These are phyloP conservation scores for Corydoras maculifer DNA, from an alignment of 2,113 vertebrate genomes.

Conservation along the genomic window DNA sequence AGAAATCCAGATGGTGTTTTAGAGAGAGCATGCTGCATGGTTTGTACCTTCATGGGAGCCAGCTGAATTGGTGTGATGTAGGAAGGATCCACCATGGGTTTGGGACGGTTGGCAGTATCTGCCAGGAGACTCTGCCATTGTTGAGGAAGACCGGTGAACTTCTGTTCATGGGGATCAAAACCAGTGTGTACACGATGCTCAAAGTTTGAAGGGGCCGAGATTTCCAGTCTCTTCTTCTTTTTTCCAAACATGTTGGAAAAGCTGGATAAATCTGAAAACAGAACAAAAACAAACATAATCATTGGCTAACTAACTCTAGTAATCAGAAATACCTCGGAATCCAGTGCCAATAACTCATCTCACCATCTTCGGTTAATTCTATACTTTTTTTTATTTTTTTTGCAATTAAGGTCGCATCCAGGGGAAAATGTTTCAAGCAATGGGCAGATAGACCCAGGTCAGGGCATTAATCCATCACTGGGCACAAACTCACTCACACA, in stretches of 20 bases:
- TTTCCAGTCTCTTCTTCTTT: conserved; percentile 98
- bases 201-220: conserved; percentile 98
- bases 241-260: conserved; percentile 97
- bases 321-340: no score
- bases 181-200: conserved; percentile 97
- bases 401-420: no score
- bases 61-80: conserved; percentile 98
- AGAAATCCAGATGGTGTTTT: background rate
- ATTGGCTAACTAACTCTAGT: no score
- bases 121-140: conserved; percentile 98
- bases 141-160: conserved; percentile 91
- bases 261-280: conserved; percentile 67
- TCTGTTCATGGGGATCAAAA: conserved; percentile 93
- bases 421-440: no score
- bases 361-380: no score
- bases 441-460: no score
- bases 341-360: no score
- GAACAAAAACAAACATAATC: background rate
- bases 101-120: conserved; percentile 91
- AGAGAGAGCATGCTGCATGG: background rate
- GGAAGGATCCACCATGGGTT: conserved; percentile 98
- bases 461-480: no score
- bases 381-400: no score
- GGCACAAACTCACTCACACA: no score
- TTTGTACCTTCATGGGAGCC: conserved; percentile 94